A percentile compares a stretch with the other conserved stretches of the same genome.
Conservation (phyloP, 2,113 vertebrate species). For the Petrocephalus microphthalmus region DNA sequence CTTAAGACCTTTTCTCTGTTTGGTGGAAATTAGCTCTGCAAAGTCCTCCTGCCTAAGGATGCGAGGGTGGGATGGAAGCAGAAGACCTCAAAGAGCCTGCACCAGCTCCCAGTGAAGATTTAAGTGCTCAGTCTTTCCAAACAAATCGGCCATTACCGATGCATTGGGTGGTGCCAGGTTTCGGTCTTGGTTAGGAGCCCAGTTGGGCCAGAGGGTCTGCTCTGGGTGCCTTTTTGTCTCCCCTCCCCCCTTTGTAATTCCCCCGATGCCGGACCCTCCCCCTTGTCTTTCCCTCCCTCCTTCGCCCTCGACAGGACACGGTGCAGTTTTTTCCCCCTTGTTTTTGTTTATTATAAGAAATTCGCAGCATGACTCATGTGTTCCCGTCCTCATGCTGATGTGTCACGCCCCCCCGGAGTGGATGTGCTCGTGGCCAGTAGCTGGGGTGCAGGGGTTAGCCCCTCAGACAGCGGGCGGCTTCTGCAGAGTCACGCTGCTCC, state of each 20-base stretch:
- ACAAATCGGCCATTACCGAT: constrained; percentile 13
- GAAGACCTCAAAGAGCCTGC: neutral
- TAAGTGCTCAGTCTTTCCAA: constrained; percentile 12
- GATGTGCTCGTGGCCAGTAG: neutral
- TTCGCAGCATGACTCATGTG: neutral
- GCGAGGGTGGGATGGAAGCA: neutral
- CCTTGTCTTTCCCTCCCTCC: neutral
- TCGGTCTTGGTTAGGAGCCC: neutral
- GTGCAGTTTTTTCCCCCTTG: neutral
- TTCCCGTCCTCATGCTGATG: neutral
- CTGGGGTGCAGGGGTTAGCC: neutral
- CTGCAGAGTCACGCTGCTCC: neutral
- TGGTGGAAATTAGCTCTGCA: neutral
- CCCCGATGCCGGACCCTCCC: neutral
- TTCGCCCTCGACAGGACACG: neutral
- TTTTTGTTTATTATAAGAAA: neutral
- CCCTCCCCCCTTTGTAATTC: neutral
- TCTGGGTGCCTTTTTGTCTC: neutral
- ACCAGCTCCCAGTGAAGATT: constrained; percentile 20
- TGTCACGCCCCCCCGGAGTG: neutral
- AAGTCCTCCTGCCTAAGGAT: neutral
- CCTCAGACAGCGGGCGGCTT: neutral
- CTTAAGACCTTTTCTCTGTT: neutral
- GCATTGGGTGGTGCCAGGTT: neutral
- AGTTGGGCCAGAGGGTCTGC: neutral